Conservation (phyloP, 2,113 vertebrate genomes). For the Tragulus kanchil region DNA sequence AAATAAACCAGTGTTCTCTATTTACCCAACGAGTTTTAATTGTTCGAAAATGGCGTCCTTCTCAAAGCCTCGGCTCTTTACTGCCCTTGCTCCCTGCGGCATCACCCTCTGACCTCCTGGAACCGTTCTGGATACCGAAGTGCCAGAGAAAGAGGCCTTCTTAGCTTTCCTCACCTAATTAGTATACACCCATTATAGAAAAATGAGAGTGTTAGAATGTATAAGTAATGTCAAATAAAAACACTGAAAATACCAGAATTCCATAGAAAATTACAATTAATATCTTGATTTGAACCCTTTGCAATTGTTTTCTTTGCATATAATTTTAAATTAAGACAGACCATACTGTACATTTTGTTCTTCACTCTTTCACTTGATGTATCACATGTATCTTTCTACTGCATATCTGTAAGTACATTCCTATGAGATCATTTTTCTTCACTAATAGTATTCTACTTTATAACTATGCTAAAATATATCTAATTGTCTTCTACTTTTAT, state of each 20-base stretch:
- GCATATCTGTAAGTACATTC: neutral
- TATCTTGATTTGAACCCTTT: neutral
- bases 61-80: neutral
- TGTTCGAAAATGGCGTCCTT: neutral
- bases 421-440: neutral
- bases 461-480: neutral
- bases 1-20: neutral
- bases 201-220: neutral
- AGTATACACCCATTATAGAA: neutral
- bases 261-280: neutral
- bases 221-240: neutral
- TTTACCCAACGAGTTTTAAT: neutral
- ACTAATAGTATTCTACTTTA: neutral
- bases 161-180: neutral
- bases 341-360: neutral
- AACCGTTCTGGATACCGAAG: accelerated
- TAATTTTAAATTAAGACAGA: neutral
- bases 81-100: no score
- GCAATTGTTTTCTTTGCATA: neutral
- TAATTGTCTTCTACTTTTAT: neutral
- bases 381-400: neutral
- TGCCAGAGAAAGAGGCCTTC: neutral
- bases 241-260: neutral
- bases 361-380: neutral
- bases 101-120: no score